Conservation (phyloP, 2,113 vertebrate genomes). For the Platichthys stellatus region DNA sequence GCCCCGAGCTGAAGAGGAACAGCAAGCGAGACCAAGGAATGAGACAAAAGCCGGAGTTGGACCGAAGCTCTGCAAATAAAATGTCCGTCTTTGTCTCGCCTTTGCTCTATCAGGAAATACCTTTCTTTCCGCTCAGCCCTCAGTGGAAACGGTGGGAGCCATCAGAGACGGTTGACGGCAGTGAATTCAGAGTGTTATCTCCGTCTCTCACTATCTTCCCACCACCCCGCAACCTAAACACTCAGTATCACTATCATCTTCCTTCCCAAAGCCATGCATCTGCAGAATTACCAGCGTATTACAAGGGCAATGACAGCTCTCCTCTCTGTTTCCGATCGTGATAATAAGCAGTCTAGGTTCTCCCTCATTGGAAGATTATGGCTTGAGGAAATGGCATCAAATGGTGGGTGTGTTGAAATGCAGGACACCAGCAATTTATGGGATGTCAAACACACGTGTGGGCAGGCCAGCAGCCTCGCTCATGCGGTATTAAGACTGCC, state of each 20-base stretch:
- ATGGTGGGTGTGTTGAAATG: conserved; percentile 91
- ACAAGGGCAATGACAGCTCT: conserved; percentile 89
- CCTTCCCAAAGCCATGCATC: conserved; percentile 56
- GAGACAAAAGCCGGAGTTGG: conserved; percentile 62
- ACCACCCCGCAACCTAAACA: conserved; percentile 54
- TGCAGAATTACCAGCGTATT: conserved; percentile 88
- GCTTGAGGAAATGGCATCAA: conserved; percentile 92
- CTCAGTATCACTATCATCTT: conserved; percentile 57
- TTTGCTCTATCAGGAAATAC: conserved; percentile 49
- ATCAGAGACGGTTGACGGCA: conserved; percentile 23
- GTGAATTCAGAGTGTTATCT: conserved; percentile 59
- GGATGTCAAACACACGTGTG: conserved; percentile 90
- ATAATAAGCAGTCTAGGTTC: conserved; percentile 91
- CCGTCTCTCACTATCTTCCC: conserved; percentile 40
- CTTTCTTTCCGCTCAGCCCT: conserved; percentile 34
- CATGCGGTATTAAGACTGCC: conserved; percentile 75
- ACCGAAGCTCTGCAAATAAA: conserved; percentile 67
- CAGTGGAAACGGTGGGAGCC: conserved; percentile 50
- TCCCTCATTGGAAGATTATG: conserved; percentile 93
- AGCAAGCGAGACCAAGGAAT: conserved; percentile 55
- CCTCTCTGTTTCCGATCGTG: conserved; percentile 87
- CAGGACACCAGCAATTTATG: conserved; percentile 95
- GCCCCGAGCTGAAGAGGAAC: conserved; percentile 72
- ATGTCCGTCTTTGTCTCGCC: conserved; percentile 48
- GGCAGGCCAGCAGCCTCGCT: conserved; percentile 87